phyloP scores from a whole-genome alignment of 2,797 vertebrate species.

The Enteromius mattozi region DNA sequence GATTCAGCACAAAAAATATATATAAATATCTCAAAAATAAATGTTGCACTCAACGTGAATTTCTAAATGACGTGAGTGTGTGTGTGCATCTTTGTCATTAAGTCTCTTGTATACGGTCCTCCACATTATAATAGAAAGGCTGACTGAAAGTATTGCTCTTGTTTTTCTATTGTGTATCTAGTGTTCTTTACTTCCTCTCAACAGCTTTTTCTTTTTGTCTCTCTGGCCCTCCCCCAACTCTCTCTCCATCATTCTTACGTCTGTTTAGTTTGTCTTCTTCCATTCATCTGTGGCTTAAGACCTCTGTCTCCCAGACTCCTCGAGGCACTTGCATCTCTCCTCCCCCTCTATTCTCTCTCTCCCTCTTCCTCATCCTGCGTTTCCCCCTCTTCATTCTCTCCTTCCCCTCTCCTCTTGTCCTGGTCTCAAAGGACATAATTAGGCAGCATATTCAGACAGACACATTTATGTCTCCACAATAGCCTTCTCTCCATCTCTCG shows the following conservation, averaged over 20 bases:
- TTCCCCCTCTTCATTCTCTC: constrained; percentile 3
- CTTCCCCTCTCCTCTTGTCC: constrained; percentile 33
- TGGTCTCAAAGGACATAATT: constrained; percentile 45
- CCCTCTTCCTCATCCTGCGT: constrained; percentile 31
- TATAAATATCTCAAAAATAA: neutral
- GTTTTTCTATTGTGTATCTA: constrained; percentile 41
- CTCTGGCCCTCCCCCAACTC: neutral
- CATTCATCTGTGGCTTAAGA: constrained; percentile 46
- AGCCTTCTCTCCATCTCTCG: constrained; percentile 22
- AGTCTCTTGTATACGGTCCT: constrained; percentile 23
- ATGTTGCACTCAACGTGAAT: neutral
- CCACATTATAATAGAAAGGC: constrained; percentile 1
- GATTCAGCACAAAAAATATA: neutral
- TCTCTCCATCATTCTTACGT: constrained; percentile 7
- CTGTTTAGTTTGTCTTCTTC: constrained; percentile 29
- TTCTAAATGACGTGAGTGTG: neutral
- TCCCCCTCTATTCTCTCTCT: constrained; percentile 33
- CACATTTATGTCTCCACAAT: constrained; percentile 38
- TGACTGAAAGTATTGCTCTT: constrained; percentile 28
- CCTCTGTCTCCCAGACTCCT: constrained; percentile 43
- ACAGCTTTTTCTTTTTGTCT: constrained; percentile 8
- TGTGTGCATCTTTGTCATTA: neutral
- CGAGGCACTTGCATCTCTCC: constrained; percentile 4
- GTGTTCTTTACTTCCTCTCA: constrained; percentile 41
- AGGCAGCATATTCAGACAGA: constrained; percentile 27